Conservation (phyloP, 2,888 invertebrate genomes). For the Hirtodrosophila histrioides region DNA sequence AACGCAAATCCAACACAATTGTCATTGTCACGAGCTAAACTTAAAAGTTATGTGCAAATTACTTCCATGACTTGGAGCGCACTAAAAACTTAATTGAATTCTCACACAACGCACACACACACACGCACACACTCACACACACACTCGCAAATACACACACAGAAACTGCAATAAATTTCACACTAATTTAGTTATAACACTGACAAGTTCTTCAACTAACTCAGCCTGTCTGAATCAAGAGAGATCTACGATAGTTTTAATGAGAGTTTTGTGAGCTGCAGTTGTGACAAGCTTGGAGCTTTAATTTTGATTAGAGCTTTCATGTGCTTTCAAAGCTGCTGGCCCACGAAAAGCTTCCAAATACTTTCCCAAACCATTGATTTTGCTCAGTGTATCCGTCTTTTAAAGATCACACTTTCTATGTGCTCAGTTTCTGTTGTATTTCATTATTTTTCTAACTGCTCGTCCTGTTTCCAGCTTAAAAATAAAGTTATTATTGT, state of each 20-base stretch:
- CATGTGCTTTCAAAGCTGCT: slow-evolving; percentile 9
- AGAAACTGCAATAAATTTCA: slow-evolving; percentile 7
- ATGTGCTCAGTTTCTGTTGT: neutral
- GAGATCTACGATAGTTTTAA: neutral
- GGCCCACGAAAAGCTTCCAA: neutral
- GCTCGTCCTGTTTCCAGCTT: slow-evolving; percentile 42
- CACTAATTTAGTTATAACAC: slow-evolving; percentile 26
- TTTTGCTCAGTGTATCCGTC: slow-evolving; percentile 4
- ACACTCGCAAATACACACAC: slow-evolving; percentile 1
- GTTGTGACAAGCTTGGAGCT: slow-evolving; percentile 2
- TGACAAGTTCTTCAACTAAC: slow-evolving; percentile 15
- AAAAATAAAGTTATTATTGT: slow-evolving; percentile 51
- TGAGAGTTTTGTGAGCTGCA: neutral
- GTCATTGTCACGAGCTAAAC: slow-evolving; percentile 25
- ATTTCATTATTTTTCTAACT: slow-evolving; percentile 16
- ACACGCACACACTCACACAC: slow-evolving; percentile 1
- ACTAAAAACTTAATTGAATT: slow-evolving; percentile 5
- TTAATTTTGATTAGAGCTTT: slow-evolving; percentile 5
- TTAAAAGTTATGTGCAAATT: slow-evolving; percentile 23
- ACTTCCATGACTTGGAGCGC: slow-evolving; percentile 3
- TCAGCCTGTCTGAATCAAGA: slow-evolving; percentile 4
- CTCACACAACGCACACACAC: slow-evolving; percentile 2
- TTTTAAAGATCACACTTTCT: slow-evolving; percentile 12
- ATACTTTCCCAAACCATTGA: neutral
- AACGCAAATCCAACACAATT: slow-evolving; percentile 17